phyloP scores from a whole-genome alignment of 2,797 vertebrate genomes.

The Pangasius sanitwongsei region DNA sequence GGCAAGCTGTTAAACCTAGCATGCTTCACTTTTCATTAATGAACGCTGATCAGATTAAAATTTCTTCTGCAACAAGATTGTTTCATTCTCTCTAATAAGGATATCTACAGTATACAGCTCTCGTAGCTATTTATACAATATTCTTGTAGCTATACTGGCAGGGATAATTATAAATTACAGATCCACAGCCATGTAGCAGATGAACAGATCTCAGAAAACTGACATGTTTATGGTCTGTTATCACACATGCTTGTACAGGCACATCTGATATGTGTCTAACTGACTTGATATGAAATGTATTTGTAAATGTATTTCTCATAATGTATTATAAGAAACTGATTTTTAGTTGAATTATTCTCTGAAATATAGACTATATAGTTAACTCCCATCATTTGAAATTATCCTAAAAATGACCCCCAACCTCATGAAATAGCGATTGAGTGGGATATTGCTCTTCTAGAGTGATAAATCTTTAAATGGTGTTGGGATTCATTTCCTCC shows the following conservation, averaged over 20 bases:
- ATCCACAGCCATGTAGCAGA: not conserved
- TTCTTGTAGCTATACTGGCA: not conserved
- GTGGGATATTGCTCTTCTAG: constrained; percentile 9
- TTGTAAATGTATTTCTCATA: too few relatives aligned
- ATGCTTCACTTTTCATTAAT: not conserved
- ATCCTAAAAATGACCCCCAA: not conserved
- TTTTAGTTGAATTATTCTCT: not conserved
- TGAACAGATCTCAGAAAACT: not conserved
- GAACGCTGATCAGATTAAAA: not conserved
- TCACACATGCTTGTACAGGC: not conserved
- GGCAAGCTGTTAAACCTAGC: not conserved
- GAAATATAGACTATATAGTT: not conserved
- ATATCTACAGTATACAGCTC: not conserved
- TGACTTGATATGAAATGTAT: not conserved
- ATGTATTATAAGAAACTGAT: too few relatives aligned
- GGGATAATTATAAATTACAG: not conserved
- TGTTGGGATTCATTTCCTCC: constrained; percentile 20
- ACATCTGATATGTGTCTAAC: not conserved
- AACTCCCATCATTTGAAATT: not conserved
- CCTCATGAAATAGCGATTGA: constrained; percentile 6
- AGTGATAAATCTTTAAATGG: constrained; percentile 38
- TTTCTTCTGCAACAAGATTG: not conserved
- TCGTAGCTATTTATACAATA: too few relatives aligned
- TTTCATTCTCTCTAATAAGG: not conserved
- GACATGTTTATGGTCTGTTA: not conserved